Percentiles rank a stretch among this genome's conserved stretches.
Evolutionary conservation across 2,797 vertebrate genomes (phyloP).

Genomic region (Clarias fuscus): DNA sequence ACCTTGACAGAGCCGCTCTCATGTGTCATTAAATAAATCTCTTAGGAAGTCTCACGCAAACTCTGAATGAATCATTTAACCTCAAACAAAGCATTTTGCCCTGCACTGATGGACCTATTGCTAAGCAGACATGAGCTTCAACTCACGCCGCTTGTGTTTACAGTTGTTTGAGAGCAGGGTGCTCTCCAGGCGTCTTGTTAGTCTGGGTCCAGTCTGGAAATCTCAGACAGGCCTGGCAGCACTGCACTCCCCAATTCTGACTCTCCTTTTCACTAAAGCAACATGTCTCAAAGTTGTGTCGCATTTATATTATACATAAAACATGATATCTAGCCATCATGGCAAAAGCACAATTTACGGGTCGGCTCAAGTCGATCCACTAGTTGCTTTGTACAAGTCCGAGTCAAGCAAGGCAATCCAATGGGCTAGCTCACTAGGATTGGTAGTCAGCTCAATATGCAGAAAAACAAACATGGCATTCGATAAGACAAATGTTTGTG

Average conservation of each 20-base stretch:
- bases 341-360: not conserved
- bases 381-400: not conserved
- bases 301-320: constrained; percentile 24
- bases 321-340: not conserved
- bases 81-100: constrained; percentile 9
- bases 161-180: constrained; percentile 5
- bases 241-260: constrained; percentile 1
- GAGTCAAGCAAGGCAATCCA: not conserved
- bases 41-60: not conserved
- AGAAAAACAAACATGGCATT: not conserved
- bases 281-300: not conserved
- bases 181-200: constrained; percentile 56
- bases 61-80: constrained; percentile 15
- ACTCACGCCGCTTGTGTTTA: not conserved
- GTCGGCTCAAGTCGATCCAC: not conserved
- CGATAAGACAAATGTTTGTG: not conserved
- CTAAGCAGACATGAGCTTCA: not conserved
- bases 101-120: not conserved
- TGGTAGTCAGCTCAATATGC: not conserved
- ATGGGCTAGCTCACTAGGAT: not conserved
- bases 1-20: constrained; percentile 6
- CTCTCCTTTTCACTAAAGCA: constrained; percentile 16
- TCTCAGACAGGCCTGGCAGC: constrained; percentile 32
- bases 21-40: constrained; percentile 14
- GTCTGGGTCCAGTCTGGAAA: constrained; percentile 47